phyloP scores from a whole-genome alignment of 2,888 invertebrate species.

The Idaea biselata region DNA sequence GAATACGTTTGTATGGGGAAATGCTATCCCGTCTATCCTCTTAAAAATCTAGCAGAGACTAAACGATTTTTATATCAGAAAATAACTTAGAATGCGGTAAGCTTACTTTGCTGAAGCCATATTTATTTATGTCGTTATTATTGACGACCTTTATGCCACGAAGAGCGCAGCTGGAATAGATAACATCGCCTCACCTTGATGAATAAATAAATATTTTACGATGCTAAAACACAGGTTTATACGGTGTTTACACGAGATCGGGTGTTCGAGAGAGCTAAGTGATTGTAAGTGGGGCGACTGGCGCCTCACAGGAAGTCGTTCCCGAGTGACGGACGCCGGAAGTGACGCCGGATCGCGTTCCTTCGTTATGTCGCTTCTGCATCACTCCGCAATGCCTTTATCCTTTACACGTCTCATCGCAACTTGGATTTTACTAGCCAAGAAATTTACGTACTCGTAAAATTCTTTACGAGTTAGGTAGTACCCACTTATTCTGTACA shows the following conservation, averaged over 20 bases:
- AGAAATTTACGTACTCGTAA: slow-evolving; percentile 25
- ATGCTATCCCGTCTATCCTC: too few relatives aligned
- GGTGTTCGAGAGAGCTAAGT: slow-evolving; percentile 66
- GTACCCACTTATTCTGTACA: background rate
- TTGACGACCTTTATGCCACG: slow-evolving; percentile 6
- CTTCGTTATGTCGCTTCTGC: slow-evolving; percentile 65
- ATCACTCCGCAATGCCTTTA: slow-evolving; percentile 50
- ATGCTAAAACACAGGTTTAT: slow-evolving; percentile 34
- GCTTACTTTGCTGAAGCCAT: slow-evolving; percentile 7
- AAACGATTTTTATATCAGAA: background rate
- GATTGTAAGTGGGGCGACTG: slow-evolving; percentile 74
- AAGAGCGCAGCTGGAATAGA: slow-evolving; percentile 17
- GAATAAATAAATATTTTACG: slow-evolving; percentile 36
- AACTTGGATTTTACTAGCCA: slow-evolving; percentile 20
- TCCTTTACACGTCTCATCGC: slow-evolving; percentile 34
- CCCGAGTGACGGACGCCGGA: slow-evolving; percentile 77
- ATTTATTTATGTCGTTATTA: slow-evolving; percentile 17
- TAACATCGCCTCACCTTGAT: slow-evolving; percentile 10
- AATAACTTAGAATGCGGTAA: background rate
- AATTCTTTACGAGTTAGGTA: slow-evolving; percentile 24
- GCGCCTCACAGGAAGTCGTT: slow-evolving; percentile 77
- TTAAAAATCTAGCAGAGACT: background rate
- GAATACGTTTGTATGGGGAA: too few relatives aligned
- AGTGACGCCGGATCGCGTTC: slow-evolving; percentile 72
- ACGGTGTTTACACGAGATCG: slow-evolving; percentile 49